phyloP scores from a whole-genome alignment of 1,140 invertebrate species.

The Mylabris phalerata region DNA sequence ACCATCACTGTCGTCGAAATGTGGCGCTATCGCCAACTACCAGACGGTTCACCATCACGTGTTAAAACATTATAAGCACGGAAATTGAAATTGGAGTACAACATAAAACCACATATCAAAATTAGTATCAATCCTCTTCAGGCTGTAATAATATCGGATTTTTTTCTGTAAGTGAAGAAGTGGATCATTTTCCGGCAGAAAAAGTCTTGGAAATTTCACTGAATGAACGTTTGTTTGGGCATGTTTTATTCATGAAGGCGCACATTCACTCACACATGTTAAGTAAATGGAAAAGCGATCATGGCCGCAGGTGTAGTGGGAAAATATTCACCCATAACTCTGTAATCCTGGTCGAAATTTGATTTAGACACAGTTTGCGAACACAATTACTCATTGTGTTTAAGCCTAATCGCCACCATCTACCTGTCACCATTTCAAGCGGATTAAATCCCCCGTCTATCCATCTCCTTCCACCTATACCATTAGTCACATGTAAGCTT shows the following conservation, averaged over 20 bases:
- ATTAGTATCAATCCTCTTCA: too few relatives aligned
- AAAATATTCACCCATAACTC: constrained; percentile 35
- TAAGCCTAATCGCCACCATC: constrained; percentile 18
- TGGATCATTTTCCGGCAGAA: too few relatives aligned
- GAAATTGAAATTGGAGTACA: too few relatives aligned
- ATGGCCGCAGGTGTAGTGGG: constrained; percentile 27
- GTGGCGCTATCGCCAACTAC: constrained; percentile 8
- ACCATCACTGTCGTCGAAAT: constrained; percentile 12
- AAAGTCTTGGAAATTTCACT: too few relatives aligned
- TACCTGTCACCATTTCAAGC: too few relatives aligned
- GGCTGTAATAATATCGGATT: too few relatives aligned
- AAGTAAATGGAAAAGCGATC: constrained; percentile 34
- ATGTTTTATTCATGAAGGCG: constrained; percentile 33
- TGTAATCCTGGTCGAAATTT: constrained; percentile 29
- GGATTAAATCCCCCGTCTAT: too few relatives aligned
- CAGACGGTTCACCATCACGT: constrained; percentile 5
- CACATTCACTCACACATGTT: constrained; percentile 30
- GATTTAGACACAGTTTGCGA: constrained; percentile 32
- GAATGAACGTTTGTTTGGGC: too few relatives aligned
- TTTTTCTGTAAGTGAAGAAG: too few relatives aligned
- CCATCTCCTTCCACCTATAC: too few relatives aligned
- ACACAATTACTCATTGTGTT: constrained; percentile 28
- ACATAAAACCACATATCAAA: too few relatives aligned
- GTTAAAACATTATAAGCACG: background rate
- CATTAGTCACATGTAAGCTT: too few relatives aligned